These are phyloP conservation scores for Halictus ligatus DNA, from an alignment of 2,888 invertebrate genomes.

Conservation along the genomic window DNA sequence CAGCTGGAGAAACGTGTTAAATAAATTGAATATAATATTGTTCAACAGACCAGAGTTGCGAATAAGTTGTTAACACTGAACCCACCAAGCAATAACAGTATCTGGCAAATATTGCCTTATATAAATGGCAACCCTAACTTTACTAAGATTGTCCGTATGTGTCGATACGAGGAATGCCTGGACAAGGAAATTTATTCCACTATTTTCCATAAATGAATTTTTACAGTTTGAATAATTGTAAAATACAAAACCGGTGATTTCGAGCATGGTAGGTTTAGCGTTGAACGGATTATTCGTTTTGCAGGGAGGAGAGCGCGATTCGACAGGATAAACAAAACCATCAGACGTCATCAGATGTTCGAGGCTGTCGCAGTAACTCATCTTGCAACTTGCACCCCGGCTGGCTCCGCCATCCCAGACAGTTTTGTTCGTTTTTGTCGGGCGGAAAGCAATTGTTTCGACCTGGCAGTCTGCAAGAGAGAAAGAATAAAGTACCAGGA, in stretches of 20 bases:
- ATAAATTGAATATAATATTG: background rate
- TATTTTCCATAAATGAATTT: no score
- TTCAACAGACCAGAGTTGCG: background rate
- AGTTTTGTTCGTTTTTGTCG: slow-evolving; percentile 72
- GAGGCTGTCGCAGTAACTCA: slow-evolving; percentile 70
- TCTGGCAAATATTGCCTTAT: no score
- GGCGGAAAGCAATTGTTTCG: slow-evolving; percentile 74
- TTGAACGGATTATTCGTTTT: background rate
- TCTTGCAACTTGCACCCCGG: slow-evolving; percentile 67
- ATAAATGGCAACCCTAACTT: no score
- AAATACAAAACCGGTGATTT: no score
- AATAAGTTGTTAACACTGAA: background rate
- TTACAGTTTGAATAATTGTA: no score
- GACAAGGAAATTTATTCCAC: no score
- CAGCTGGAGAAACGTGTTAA: background rate
- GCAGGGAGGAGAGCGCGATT: background rate
- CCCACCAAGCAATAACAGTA: no score
- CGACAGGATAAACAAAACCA: slow-evolving; percentile 35
- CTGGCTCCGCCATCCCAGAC: slow-evolving; percentile 63
- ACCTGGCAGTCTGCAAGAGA: slow-evolving; percentile 66
- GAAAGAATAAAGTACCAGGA: slow-evolving; percentile 62
- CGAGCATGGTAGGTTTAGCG: no score
- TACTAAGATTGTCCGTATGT: no score
- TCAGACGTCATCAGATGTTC: slow-evolving; percentile 61
- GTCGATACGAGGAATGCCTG: no score